Evolutionary conservation across 2,113 vertebrate genomes (phyloP).

Genomic region (Burhinus oedicnemus): DNA sequence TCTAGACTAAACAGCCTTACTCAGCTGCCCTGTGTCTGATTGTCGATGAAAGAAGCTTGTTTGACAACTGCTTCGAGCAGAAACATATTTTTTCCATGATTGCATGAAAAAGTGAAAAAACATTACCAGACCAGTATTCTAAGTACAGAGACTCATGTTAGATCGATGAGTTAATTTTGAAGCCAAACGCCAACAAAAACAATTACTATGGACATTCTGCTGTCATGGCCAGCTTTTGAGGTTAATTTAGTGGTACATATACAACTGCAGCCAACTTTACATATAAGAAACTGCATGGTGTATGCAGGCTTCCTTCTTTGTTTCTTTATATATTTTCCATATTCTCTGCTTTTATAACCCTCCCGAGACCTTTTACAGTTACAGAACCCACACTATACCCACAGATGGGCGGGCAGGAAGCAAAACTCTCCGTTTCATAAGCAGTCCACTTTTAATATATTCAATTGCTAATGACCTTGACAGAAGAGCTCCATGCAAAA

Average conservation of each 20-base stretch:
- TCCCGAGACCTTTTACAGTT: slow-evolving; percentile 51
- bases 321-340: slow-evolving; percentile 72
- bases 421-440: slow-evolving; percentile 62
- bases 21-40: slow-evolving; percentile 90
- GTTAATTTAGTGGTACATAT: slow-evolving; percentile 71
- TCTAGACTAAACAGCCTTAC: slow-evolving; percentile 92
- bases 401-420: slow-evolving; percentile 72
- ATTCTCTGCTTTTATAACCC: slow-evolving; percentile 71
- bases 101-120: slow-evolving; percentile 79
- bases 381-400: slow-evolving; percentile 70
- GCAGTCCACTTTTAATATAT: slow-evolving; percentile 61
- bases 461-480: slow-evolving; percentile 65
- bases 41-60: slow-evolving; percentile 87
- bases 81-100: slow-evolving; percentile 91
- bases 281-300: slow-evolving; percentile 34
- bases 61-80: slow-evolving; percentile 85
- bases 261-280: slow-evolving; percentile 53
- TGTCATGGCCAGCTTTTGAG: slow-evolving; percentile 84
- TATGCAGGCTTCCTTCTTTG: slow-evolving; percentile 53
- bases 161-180: slow-evolving; percentile 86
- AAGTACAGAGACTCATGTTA: slow-evolving; percentile 80
- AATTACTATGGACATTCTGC: slow-evolving; percentile 82
- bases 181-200: slow-evolving; percentile 87
- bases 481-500: slow-evolving; percentile 62
- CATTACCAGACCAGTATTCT: slow-evolving; percentile 82